phyloP scores from a whole-genome alignment of 2,888 invertebrate species.

The Stenichneumon culpator region DNA sequence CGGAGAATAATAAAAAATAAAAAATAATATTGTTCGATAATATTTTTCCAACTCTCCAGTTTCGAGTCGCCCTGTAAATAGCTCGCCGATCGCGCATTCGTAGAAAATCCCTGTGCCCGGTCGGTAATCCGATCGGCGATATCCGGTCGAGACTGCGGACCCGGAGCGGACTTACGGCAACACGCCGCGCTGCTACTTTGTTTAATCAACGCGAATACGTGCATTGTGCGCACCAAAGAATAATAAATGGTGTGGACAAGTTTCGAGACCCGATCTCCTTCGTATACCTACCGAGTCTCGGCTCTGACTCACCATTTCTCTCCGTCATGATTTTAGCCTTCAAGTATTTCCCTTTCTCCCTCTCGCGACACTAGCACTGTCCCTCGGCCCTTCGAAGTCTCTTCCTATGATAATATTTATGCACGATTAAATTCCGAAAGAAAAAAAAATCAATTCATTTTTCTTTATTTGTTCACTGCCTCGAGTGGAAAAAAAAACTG shows the following conservation, averaged over 20 bases:
- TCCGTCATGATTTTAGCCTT: neutral
- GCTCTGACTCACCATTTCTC: constrained; percentile 28
- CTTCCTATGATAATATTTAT: neutral
- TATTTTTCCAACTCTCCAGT: neutral
- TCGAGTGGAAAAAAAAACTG: neutral
- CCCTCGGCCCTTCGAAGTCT: neutral
- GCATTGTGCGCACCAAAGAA: neutral
- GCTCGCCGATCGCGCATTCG: neutral
- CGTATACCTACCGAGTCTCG: neutral
- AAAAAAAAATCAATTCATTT: neutral
- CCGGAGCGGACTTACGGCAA: neutral
- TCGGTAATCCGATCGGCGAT: neutral
- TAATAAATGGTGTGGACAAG: constrained; percentile 5
- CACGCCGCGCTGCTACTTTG: neutral
- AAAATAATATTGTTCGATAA: neutral
- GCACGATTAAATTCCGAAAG: neutral
- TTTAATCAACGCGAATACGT: constrained; percentile 16
- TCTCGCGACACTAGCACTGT: neutral
- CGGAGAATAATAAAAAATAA: too few relatives aligned
- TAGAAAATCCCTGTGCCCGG: neutral
- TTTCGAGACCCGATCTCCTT: neutral
- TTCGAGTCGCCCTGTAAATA: neutral
- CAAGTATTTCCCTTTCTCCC: constrained; percentile 4
- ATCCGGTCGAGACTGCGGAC: neutral
- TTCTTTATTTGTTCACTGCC: neutral